Conservation (phyloP, 2,888 invertebrate genomes). For the Brachycybe producta region DNA sequence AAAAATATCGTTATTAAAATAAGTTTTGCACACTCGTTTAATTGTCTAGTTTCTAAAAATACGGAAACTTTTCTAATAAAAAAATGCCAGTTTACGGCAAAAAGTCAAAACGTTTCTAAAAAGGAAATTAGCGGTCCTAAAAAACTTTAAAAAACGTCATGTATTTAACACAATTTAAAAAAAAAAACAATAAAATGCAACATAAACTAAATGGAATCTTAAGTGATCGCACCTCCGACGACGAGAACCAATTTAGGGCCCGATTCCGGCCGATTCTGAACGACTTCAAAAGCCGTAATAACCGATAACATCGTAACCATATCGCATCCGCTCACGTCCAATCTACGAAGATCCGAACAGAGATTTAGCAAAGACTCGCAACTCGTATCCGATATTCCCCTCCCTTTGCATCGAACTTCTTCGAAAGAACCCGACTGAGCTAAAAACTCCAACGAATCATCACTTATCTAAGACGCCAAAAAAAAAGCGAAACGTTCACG, state of each 20-base stretch:
- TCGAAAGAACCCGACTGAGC: background rate
- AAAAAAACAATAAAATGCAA: too few species aligned
- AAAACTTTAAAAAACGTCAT: too few species aligned
- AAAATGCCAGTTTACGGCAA: too few species aligned
- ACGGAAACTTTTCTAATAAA: too few species aligned
- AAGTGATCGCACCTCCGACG: too few species aligned
- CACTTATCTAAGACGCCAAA: background rate
- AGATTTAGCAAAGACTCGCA: background rate
- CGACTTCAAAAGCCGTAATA: background rate
- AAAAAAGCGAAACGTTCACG: background rate
- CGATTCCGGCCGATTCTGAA: background rate
- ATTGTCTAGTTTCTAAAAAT: too few species aligned
- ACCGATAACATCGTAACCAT: background rate
- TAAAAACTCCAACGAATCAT: background rate
- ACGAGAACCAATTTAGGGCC: background rate
- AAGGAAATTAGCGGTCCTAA: too few species aligned
- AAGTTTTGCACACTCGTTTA: too few species aligned
- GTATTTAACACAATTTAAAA: too few species aligned
- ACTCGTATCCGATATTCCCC: background rate
- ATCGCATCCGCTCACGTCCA: slow-evolving; percentile 3
- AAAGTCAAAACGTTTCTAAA: too few species aligned
- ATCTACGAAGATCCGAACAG: background rate
- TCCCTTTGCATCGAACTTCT: background rate
- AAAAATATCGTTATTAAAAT: too few species aligned
- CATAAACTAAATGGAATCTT: too few species aligned